Base-by-base conservation (phyloP, 2,888 invertebrate species). In the Phortica magna region DNA sequence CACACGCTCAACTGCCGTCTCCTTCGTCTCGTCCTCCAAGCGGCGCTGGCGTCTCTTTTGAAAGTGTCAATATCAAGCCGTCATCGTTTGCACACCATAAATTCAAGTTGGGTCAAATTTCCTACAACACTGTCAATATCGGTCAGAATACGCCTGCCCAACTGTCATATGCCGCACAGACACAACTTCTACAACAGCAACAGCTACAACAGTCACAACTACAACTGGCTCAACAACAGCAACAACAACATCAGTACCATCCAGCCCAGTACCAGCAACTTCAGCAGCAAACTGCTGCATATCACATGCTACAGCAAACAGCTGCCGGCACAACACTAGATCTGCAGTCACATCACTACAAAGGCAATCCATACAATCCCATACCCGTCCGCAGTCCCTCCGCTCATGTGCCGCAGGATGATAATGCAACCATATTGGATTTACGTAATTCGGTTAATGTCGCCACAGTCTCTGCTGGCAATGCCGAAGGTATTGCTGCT, bases 41-140 rank as follows among this genome's bases (percentile, higher is more conserved):
- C 78, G 68, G 74, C 31, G n/a, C 76, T 53, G 53, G 76, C 7
- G 22, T 77, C 42, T 79, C 86, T 55, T 88, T 89, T 76, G 89
- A 90, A 17, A 80, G 43, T 9, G 76, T 88, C 5, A 87, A 84
- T 76, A 84, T 89, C 31, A 90, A 90, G 79, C 87, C 90, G 2
- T 90, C 91, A 17, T 90, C 89, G 9, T 92, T 91, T 85, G 91
- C 91, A 1, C 92, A 92, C 79, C 92, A 92, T 76, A 92, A 92
- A 84, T 88, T 91, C 2, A 92, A 92, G 85, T 77, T 92, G 43
- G 89, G 88, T 2, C 90, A 88, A 77, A 85, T 87, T 39, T 83
- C 86, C 1, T 87, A 88, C 77, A 81, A 85, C 77, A 88, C 78
- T 67, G 79, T 76, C 73, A 67, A 77, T 77, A 19, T 78, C 75